Evolutionary conservation across 2,888 invertebrate species (phyloP).

Genomic region (Acrobasis repandana): DNA sequence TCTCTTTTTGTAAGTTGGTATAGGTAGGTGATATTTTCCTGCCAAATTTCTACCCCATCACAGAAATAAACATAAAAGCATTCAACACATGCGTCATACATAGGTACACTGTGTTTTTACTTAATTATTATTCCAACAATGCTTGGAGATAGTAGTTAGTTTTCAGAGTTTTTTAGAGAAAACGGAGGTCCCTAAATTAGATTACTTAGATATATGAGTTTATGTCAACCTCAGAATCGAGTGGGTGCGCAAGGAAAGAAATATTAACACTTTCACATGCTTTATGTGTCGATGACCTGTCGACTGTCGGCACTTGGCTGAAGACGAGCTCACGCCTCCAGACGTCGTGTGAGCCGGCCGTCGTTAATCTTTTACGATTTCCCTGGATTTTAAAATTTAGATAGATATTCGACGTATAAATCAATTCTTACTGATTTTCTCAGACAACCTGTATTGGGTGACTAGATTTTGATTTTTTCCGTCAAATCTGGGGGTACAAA

Average conservation of each 20-base stretch:
- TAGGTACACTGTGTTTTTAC: too few species aligned
- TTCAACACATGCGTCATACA: too few species aligned
- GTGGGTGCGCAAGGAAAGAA: constrained; percentile 69
- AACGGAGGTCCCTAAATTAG: constrained; percentile 14
- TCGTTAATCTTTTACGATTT: constrained; percentile 13
- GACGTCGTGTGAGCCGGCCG: constrained; percentile 13
- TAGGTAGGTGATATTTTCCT: too few species aligned
- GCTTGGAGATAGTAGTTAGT: too few species aligned
- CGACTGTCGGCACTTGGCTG: constrained; percentile 42
- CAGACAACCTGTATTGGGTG: too few species aligned
- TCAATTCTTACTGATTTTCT: too few species aligned
- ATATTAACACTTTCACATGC: constrained; percentile 75
- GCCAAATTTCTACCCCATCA: too few species aligned
- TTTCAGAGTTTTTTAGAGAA: neutral
- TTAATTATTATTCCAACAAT: too few species aligned
- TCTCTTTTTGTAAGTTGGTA: too few species aligned
- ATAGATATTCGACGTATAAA: neutral
- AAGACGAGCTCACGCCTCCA: constrained; percentile 60
- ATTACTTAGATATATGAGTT: neutral
- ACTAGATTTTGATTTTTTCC: too few species aligned
- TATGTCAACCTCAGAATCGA: constrained; percentile 32
- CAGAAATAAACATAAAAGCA: too few species aligned
- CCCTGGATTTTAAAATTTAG: neutral
- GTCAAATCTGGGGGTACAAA: too few species aligned
- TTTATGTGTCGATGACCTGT: constrained; percentile 75